Percentiles rank a stretch among this genome's conserved stretches.
Conservation (phyloP, 2,797 vertebrate species). For the Chaunax sp. region DNA sequence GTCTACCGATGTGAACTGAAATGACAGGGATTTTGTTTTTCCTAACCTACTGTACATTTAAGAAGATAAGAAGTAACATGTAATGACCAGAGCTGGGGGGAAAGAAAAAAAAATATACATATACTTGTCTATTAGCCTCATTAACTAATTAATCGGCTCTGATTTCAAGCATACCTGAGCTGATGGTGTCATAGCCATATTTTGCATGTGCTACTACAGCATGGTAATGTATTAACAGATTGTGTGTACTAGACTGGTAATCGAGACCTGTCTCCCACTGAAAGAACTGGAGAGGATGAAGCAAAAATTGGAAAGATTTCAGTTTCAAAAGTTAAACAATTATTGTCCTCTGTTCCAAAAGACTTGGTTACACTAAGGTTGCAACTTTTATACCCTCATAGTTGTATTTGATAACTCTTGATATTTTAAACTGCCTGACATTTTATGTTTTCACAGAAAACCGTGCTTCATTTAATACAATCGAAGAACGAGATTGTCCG, state of each 20-base stretch:
- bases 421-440: background rate
- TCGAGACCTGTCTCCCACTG: no score
- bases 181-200: background rate
- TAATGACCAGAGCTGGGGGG: background rate
- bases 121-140: slow-evolving; percentile 1
- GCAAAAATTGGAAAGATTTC: no score
- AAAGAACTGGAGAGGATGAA: no score
- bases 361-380: background rate
- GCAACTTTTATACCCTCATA: background rate
- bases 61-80: no score
- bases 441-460: slow-evolving; percentile 79
- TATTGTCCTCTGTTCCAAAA: no score
- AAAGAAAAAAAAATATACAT: slow-evolving; percentile 17
- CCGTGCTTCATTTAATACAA: slow-evolving; percentile 85
- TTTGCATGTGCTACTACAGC: no score
- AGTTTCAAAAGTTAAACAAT: no score
- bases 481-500: slow-evolving; percentile 89
- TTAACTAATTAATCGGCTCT: slow-evolving; percentile 27
- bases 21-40: background rate
- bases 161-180: background rate
- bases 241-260: no score
- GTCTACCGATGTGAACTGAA: background rate
- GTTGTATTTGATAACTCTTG: background rate
- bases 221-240: no score
- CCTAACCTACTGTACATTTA: background rate